These are phyloP conservation scores for Catamblyrhynchus diadema DNA, from an alignment of 2,797 vertebrate genomes.

Conservation along the genomic window DNA sequence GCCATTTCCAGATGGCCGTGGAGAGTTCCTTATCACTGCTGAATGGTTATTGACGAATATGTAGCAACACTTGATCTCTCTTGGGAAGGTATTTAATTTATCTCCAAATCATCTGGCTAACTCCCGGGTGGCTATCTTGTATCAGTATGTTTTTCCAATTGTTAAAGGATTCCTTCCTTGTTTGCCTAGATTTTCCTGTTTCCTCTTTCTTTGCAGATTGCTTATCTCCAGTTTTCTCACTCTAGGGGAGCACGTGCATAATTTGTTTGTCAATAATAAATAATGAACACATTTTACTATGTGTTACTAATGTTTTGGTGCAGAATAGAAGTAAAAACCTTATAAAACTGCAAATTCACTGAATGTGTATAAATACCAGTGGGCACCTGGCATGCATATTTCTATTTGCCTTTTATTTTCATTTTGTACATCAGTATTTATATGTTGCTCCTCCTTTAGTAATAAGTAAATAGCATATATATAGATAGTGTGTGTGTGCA, in stretches of 20 bases:
- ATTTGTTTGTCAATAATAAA: slow-evolving; percentile 64
- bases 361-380: neutral
- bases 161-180: slow-evolving; percentile 43
- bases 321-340: neutral
- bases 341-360: neutral
- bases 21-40: slow-evolving; percentile 26
- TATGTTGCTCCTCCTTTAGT: neutral
- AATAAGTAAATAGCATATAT: neutral
- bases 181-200: slow-evolving; percentile 49
- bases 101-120: slow-evolving; percentile 56
- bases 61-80: slow-evolving; percentile 39
- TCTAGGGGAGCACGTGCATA: slow-evolving; percentile 20
- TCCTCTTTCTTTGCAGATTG: slow-evolving; percentile 44
- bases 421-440: neutral
- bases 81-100: slow-evolving; percentile 66
- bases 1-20: slow-evolving; percentile 11
- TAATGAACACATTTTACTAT: slow-evolving; percentile 49
- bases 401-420: neutral
- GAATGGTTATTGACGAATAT: slow-evolving; percentile 39
- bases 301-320: neutral
- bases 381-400: neutral
- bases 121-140: slow-evolving; percentile 47
- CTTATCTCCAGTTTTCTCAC: slow-evolving; percentile 58
- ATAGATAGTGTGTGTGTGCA: neutral
- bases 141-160: slow-evolving; percentile 32